Percentiles rank a stretch among this genome's conserved stretches.
Evolutionary conservation across 1,140 invertebrate species (phyloP).

Genomic region (Drosophila bipectinata): DNA sequence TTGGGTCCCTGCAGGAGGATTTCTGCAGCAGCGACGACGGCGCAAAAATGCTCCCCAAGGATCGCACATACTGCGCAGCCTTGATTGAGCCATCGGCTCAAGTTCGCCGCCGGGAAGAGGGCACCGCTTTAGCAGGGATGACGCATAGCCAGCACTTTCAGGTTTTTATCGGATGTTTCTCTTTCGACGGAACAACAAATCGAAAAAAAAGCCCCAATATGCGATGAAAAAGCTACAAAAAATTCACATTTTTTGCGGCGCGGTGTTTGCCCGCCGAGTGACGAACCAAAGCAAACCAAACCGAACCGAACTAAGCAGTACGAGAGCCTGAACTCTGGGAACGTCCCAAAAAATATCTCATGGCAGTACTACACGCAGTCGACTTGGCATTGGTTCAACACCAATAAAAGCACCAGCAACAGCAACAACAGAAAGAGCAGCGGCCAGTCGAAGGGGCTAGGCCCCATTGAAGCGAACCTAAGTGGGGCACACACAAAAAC

Average conservation of each 20-base stretch:
- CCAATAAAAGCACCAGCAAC: conserved; percentile 25
- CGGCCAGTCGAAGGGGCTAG: conserved; percentile 41
- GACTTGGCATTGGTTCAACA: conserved; percentile 74
- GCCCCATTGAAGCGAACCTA: conserved; percentile 52
- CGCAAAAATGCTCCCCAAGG: conserved; percentile 59
- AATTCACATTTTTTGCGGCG: conserved; percentile 42
- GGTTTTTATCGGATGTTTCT: conserved; percentile 52
- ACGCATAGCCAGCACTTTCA: conserved; percentile 52
- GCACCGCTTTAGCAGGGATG: conserved; percentile 38
- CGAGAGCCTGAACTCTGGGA: conserved; percentile 55
- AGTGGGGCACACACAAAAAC: conserved; percentile 53
- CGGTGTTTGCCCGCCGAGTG: conserved; percentile 66
- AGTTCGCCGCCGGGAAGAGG: conserved; percentile 39
- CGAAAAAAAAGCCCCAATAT: conserved; percentile 17
- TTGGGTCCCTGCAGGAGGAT: conserved; percentile 42
- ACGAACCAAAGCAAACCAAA: conserved; percentile 52
- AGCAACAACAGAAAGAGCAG: conserved; percentile 9
- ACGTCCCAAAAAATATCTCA: conserved; percentile 61
- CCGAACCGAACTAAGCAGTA: background rate
- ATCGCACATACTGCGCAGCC: conserved; percentile 46
- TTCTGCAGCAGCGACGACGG: conserved; percentile 38
- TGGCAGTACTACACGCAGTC: conserved; percentile 54
- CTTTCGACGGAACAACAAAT: conserved; percentile 16
- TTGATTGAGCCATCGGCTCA: conserved; percentile 48
- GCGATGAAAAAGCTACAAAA: conserved; percentile 32